A percentile compares a stretch with the other conserved stretches of the same genome.
Conservation (phyloP, 2,888 invertebrate genomes). For the Lasioglossum marginatum region DNA sequence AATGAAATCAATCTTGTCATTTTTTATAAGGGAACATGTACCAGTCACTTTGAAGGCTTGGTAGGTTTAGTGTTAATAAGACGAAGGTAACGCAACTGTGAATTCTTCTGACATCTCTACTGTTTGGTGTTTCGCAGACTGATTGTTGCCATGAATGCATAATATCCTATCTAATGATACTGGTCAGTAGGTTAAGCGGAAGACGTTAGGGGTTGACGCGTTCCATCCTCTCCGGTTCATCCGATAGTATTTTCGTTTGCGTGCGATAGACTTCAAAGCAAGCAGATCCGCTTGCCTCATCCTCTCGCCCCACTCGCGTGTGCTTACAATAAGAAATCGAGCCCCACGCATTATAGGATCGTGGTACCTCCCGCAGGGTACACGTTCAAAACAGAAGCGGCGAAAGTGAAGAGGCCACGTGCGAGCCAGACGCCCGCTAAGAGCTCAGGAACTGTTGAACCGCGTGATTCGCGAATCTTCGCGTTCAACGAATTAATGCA, state of each 20-base stretch:
- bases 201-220: constrained; percentile 8
- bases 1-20: too few species aligned
- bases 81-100: too few species aligned
- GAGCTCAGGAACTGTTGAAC: constrained; percentile 81
- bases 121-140: not conserved
- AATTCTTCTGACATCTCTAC: not conserved
- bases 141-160: not conserved
- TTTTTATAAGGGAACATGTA: too few species aligned
- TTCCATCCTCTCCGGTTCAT: not conserved
- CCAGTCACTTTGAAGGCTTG: too few species aligned
- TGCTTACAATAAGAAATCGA: constrained; percentile 70
- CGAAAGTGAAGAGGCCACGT: constrained; percentile 77
- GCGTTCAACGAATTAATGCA: constrained; percentile 76
- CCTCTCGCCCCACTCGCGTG: constrained; percentile 4
- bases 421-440: constrained; percentile 73
- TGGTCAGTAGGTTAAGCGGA: constrained; percentile 11
- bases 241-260: constrained; percentile 31
- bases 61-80: too few species aligned
- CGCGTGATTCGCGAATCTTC: constrained; percentile 76
- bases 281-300: constrained; percentile 21
- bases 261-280: constrained; percentile 52
- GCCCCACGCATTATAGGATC: constrained; percentile 62
- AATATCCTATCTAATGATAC: not conserved
- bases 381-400: constrained; percentile 80
- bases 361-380: constrained; percentile 71